Percentiles rank a stretch among this genome's conserved stretches.
Conservation (phyloP, 2,888 invertebrate genomes). For the Corythucha ciliata region DNA sequence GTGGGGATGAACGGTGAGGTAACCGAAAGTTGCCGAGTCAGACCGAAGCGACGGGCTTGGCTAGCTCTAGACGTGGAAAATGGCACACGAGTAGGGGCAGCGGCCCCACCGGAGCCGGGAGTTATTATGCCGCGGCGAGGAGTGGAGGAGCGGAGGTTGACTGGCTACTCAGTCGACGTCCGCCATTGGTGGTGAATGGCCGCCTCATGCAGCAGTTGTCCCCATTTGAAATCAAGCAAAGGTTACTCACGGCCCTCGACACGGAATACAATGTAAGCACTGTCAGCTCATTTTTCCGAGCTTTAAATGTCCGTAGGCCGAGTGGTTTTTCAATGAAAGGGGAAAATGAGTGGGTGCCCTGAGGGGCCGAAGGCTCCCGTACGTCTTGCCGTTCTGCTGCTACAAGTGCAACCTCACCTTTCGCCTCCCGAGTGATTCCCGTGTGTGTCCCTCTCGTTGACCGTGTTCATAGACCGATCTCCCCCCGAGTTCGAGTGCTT, state of each 20-base stretch:
- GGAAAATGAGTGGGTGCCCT: too few relatives aligned
- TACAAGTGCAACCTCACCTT: too few relatives aligned
- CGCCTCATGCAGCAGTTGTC: constrained; percentile 50
- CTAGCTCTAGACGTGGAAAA: too few relatives aligned
- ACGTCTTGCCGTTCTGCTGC: too few relatives aligned
- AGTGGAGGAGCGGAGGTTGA: constrained; percentile 35
- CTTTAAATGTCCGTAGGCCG: not conserved
- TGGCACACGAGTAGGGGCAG: too few relatives aligned
- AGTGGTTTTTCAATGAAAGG: too few relatives aligned
- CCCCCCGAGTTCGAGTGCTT: too few relatives aligned
- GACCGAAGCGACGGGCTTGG: constrained; percentile 15
- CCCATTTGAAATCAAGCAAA: constrained; percentile 78
- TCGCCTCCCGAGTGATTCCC: too few relatives aligned
- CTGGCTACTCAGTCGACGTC: constrained; percentile 44
- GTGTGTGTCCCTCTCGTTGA: too few relatives aligned
- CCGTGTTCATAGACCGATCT: too few relatives aligned
- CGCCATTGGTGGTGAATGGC: constrained; percentile 46
- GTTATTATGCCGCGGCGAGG: constrained; percentile 38
- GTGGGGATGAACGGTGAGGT: too few relatives aligned
- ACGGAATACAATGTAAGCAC: constrained; percentile 92
- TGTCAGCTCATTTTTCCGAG: constrained; percentile 14
- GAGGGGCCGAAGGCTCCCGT: too few relatives aligned
- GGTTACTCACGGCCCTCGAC: constrained; percentile 93
- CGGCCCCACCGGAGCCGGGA: constrained; percentile 12
- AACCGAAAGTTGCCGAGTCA: not conserved